Evolutionary conservation across 2,888 invertebrate genomes (phyloP).

Genomic region (Punctoribates punctum): DNA sequence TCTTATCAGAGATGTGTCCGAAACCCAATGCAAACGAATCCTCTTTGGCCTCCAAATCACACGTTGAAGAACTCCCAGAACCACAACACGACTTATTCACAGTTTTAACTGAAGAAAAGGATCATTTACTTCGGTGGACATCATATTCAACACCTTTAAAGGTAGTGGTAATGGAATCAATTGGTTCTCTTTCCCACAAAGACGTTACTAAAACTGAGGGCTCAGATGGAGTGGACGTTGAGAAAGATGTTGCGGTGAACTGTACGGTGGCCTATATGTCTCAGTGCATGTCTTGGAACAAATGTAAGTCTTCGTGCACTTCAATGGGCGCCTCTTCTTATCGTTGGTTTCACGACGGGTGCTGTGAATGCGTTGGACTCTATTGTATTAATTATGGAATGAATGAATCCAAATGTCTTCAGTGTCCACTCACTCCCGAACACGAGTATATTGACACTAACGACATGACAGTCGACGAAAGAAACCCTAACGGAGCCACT

Average conservation of each 20-base stretch:
- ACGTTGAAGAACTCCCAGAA: constrained; percentile 77
- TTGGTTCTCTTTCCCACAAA: not conserved
- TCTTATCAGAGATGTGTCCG: constrained; percentile 76
- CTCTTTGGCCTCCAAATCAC: constrained; percentile 71
- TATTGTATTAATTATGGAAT: constrained; percentile 85
- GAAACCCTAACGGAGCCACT: not conserved
- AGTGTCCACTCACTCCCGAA: constrained; percentile 32
- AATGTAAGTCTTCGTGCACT: constrained; percentile 75
- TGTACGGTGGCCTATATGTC: constrained; percentile 88
- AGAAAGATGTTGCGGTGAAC: constrained; percentile 57
- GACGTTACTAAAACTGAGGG: constrained; percentile 17
- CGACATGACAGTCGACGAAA: not conserved
- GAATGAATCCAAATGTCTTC: constrained; percentile 63
- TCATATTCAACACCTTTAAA: constrained; percentile 66
- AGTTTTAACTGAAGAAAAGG: constrained; percentile 73
- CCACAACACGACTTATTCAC: constrained; percentile 78
- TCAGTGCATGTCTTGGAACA: constrained; percentile 80
- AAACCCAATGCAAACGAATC: constrained; percentile 73
- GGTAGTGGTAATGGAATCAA: not conserved
- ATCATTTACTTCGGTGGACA: constrained; percentile 72
- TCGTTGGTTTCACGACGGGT: constrained; percentile 92
- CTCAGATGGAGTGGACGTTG: constrained; percentile 33
- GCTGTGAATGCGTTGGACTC: constrained; percentile 86
- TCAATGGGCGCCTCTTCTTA: constrained; percentile 78
- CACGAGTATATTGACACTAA: too few relatives aligned